Evolutionary conservation across 2,888 invertebrate genomes (phyloP).

Genomic region (Clivina fossor): DNA sequence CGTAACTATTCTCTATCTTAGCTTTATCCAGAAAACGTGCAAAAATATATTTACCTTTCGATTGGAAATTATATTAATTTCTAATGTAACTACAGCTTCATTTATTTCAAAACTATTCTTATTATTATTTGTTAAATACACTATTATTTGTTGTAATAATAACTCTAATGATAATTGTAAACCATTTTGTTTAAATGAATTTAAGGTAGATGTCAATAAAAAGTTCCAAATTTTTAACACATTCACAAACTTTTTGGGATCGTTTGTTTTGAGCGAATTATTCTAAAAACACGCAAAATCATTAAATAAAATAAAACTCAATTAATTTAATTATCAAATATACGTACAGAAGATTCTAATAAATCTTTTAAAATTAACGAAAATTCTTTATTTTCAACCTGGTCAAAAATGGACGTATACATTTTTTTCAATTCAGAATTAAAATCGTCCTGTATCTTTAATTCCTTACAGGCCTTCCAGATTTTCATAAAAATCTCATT

Average conservation of each 20-base stretch:
- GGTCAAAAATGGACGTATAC: conserved; percentile 44
- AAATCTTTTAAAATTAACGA: conserved; percentile 43
- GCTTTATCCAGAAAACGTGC: conserved; percentile 15
- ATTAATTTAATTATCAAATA: not conserved
- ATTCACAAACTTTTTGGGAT: conserved; percentile 36
- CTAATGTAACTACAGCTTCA: conserved; percentile 44
- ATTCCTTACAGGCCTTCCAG: conserved; percentile 45
- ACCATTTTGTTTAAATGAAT: conserved; percentile 45
- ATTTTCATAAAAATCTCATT: conserved; percentile 44
- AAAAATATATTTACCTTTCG: conserved; percentile 43
- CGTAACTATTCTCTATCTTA: too few species aligned
- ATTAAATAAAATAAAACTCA: too few species aligned
- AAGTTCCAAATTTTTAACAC: conserved; percentile 46
- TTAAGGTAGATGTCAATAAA: conserved; percentile 46
- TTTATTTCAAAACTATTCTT: conserved; percentile 39
- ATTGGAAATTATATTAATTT: conserved; percentile 45
- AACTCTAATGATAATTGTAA: conserved; percentile 44
- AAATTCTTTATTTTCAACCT: conserved; percentile 47
- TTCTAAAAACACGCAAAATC: conserved; percentile 38
- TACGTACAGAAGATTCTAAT: conserved; percentile 45
- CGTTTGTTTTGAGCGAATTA: conserved; percentile 32
- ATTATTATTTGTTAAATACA: conserved; percentile 37
- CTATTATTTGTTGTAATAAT: conserved; percentile 43
- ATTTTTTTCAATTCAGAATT: conserved; percentile 46
- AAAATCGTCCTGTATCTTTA: conserved; percentile 36